These are phyloP conservation scores for Dusona sp. DNA, from an alignment of 2,888 invertebrate genomes.

Conservation along the genomic window DNA sequence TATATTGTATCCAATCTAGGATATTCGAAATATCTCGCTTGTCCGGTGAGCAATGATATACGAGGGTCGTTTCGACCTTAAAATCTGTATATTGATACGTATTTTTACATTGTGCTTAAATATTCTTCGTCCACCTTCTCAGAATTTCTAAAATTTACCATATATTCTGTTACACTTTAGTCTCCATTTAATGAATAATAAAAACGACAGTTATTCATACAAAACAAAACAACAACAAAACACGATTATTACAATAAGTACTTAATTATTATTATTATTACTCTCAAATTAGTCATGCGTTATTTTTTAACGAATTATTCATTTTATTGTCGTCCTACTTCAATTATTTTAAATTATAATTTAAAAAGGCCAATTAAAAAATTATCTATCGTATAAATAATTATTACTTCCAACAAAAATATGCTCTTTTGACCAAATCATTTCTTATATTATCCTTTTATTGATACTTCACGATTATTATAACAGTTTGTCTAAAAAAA, in stretches of 20 bases:
- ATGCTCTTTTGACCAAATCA: not conserved
- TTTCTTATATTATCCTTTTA: not conserved
- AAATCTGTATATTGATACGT: constrained; percentile 56
- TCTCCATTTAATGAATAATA: constrained; percentile 4
- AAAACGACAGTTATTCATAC: not conserved
- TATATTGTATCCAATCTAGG: constrained; percentile 60
- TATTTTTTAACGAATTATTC: too few relatives aligned
- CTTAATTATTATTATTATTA: not conserved
- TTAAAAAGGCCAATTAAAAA: too few relatives aligned
- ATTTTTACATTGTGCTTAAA: constrained; percentile 58
- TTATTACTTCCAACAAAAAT: not conserved
- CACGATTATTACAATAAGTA: not conserved
- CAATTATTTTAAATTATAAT: too few relatives aligned
- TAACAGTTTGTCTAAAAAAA: not conserved
- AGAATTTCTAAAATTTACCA: constrained; percentile 25
- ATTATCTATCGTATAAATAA: not conserved
- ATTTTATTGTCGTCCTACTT: too few relatives aligned
- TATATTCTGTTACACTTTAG: not conserved
- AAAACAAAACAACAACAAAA: not conserved
- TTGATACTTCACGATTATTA: not conserved
- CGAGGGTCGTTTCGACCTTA: constrained; percentile 57
- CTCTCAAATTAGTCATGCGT: not conserved
- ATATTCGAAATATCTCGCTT: constrained; percentile 53
- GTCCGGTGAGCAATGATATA: constrained; percentile 58
- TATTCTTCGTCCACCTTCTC: constrained; percentile 39